Conservation (phyloP, 2,113 vertebrate species). For the Pseudorasbora parva region DNA sequence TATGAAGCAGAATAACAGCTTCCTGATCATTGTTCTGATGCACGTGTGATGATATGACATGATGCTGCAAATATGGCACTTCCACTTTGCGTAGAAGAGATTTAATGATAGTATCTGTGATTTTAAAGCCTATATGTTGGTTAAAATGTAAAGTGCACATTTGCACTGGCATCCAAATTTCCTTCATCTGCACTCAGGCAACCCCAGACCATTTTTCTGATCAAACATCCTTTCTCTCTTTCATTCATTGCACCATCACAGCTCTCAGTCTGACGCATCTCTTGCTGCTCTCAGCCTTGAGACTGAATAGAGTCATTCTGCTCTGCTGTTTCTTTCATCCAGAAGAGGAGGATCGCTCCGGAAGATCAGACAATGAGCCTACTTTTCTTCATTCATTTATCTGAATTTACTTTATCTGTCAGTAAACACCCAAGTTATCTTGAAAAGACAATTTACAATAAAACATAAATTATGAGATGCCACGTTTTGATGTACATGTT, state of each 20-base stretch:
- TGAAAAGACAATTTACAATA: neutral
- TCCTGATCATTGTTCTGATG: neutral
- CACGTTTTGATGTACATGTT: neutral
- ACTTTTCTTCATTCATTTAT: neutral
- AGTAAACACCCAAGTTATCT: neutral
- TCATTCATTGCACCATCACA: neutral
- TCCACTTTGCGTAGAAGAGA: too few relatives aligned
- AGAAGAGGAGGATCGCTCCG: neutral
- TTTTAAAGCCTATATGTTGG: neutral
- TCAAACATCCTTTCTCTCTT: neutral
- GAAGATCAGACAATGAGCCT: neutral
- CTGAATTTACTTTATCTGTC: neutral
- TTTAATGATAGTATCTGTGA: neutral
- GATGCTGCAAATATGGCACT: neutral
- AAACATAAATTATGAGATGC: neutral
- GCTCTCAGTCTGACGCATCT: conserved; percentile 23
- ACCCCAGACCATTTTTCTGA: neutral
- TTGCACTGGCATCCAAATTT: neutral
- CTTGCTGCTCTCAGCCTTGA: conserved; percentile 26
- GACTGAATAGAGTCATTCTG: conserved; percentile 6
- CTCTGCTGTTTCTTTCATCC: neutral
- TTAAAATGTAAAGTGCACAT: neutral
- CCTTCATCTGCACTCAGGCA: neutral
- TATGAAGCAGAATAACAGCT: neutral
- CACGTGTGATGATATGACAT: neutral